Base-by-base conservation (phyloP, 2,888 invertebrate species). In the Podabrus alpinus region DNA sequence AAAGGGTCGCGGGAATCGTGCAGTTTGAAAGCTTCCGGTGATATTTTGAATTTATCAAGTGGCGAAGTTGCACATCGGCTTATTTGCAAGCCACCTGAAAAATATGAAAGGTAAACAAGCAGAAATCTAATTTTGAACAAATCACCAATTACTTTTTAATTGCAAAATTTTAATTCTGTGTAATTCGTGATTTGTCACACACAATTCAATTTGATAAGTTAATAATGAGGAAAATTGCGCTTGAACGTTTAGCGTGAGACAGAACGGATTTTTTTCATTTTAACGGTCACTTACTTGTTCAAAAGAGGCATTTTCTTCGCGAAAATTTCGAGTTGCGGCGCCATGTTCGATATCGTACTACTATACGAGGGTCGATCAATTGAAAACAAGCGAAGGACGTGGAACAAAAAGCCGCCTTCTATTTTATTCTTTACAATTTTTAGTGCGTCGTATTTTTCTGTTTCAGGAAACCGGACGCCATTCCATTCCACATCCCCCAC, bases 401-500 rank as follows among this genome's bases (percentile, higher is more conserved):
- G 19, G 29, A 45, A 45, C 0, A n/a, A n/a, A n/a, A n/a, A n/a
- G n/a, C 7, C 2, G n/a, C 45, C 45, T 7, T 7, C 45, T n/a
- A n/a, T n/a, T 7, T 5, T 7, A 9, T 25, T 25, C 3, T 24
- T 24, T 24, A 9, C 9, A 11, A 25, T 2, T 2, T 1, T 15
- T n/a, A n/a, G n/a, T n/a, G n/a, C n/a, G n/a, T n/a, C n/a, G n/a
- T n/a, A n/a, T n/a, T 59, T 70, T 21, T 60, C 10, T 0, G n/a
- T 76, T 76, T 59, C 29, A 77, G 77, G 13, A 66, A 69, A 61
- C 16, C 69, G 1, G 73, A 76, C 68, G 79, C 76, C 9, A 78
- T 83, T 62, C 83, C 83, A 7, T 83, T 82, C 69, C 83, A 83
- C 67, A 79, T 83, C 9, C 83, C 83, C 2, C 92, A 91, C 80